A percentile compares a stretch with the other conserved stretches of the same genome.
Conservation (phyloP, 2,888 invertebrate genomes). For the Mystacides longicornis region DNA sequence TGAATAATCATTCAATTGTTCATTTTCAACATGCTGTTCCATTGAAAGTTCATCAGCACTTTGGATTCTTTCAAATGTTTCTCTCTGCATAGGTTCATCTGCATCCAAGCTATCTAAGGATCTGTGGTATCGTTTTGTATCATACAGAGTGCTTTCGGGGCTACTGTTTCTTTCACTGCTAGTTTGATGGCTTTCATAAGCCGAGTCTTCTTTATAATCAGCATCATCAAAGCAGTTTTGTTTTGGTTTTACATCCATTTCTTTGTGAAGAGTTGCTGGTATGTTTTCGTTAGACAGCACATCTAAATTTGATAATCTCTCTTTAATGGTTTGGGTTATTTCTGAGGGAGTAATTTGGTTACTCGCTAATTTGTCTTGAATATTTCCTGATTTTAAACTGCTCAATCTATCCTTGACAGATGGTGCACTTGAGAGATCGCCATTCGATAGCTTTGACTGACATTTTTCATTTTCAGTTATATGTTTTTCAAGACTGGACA, state of each 20-base stretch:
- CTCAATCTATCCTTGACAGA: slow-evolving; percentile 47
- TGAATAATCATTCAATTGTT: too few relatives aligned
- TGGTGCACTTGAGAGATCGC: slow-evolving; percentile 38
- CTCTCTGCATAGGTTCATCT: slow-evolving; percentile 42
- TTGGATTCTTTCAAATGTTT: slow-evolving; percentile 57
- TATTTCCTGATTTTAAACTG: slow-evolving; percentile 29
- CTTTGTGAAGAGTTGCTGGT: slow-evolving; percentile 17
- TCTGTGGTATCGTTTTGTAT: slow-evolving; percentile 43
- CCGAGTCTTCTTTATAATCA: slow-evolving; percentile 45
- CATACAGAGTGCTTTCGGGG: slow-evolving; percentile 19
- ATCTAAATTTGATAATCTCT: slow-evolving; percentile 47
- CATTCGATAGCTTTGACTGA: slow-evolving; percentile 40
- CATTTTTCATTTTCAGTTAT: slow-evolving; percentile 43
- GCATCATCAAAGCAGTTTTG: slow-evolving; percentile 44
- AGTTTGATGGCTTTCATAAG: slow-evolving; percentile 40
- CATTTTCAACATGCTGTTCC: too few relatives aligned
- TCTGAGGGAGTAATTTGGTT: slow-evolving; percentile 16
- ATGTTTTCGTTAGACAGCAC: slow-evolving; percentile 44
- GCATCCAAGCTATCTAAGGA: slow-evolving; percentile 59
- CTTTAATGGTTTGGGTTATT: slow-evolving; percentile 34
- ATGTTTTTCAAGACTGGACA: slow-evolving; percentile 53
- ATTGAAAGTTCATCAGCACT: slow-evolving; percentile 51
- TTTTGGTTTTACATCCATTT: slow-evolving; percentile 30
- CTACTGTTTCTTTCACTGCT: slow-evolving; percentile 23
- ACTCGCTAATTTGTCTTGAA: slow-evolving; percentile 17